Percentiles rank a stretch among this genome's conserved stretches.
Evolutionary conservation across 2,888 invertebrate genomes (phyloP).

Genomic region (Machimus atricapillus): DNA sequence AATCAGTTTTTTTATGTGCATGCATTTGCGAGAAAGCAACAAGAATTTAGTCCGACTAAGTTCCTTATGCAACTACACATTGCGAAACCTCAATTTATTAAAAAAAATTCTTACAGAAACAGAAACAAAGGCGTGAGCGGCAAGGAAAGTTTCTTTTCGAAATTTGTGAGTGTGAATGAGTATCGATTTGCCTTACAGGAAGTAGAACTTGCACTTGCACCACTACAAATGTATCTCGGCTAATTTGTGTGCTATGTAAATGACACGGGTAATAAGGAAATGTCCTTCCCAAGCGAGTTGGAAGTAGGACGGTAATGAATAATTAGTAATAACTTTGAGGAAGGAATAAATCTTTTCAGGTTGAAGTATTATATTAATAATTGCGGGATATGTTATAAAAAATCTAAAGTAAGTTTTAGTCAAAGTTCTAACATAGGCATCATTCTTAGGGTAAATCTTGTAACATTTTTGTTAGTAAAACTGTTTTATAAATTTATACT

Average conservation of each 20-base stretch:
- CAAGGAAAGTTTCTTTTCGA: neutral
- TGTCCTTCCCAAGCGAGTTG: neutral
- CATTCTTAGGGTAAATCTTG: no score
- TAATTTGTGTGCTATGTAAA: neutral
- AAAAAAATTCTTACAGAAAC: neutral
- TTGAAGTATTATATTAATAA: no score
- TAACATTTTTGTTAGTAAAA: no score
- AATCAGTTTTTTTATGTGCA: conserved; percentile 21
- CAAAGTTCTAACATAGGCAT: neutral
- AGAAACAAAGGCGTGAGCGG: neutral
- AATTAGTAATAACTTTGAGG: neutral
- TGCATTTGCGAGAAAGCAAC: conserved; percentile 28
- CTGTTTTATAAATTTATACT: no score
- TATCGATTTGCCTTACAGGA: conserved; percentile 15
- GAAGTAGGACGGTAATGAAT: neutral
- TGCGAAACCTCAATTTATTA: neutral
- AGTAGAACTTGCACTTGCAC: neutral
- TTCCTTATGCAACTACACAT: neutral
- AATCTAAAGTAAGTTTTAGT: neutral
- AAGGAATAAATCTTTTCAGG: neutral
- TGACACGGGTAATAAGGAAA: conserved; percentile 7
- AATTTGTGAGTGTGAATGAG: neutral
- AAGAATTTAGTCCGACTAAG: neutral
- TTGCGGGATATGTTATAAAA: neutral
- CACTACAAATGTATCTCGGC: neutral